A percentile compares a stretch with the other conserved stretches of the same genome.
phyloP scores from a whole-genome alignment of 2,797 vertebrate species.

The Coendou prehensilis region DNA sequence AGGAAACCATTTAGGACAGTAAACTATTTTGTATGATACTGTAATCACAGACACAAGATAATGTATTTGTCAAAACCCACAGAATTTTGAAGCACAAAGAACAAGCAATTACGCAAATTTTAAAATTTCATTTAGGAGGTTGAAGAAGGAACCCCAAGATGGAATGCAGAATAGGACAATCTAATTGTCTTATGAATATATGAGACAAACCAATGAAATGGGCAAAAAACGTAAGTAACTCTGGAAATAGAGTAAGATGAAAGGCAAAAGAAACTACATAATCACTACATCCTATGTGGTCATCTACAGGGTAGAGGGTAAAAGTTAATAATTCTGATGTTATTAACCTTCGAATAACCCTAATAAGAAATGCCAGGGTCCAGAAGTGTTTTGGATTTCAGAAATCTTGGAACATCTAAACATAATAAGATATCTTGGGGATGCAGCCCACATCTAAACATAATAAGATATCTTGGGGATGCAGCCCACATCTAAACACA shows the following conservation, averaged over 20 bases:
- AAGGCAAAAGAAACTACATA: not conserved
- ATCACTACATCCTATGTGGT: not conserved
- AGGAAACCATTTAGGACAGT: not conserved
- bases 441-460: not conserved
- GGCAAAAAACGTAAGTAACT: not conserved
- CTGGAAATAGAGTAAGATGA: not conserved
- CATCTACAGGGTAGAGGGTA: not conserved
- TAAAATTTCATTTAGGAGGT: not conserved
- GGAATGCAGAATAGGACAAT: not conserved
- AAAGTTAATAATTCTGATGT: not conserved
- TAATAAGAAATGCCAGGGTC: not conserved
- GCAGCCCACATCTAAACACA: not conserved
- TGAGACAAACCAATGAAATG: slow-evolving; percentile 15
- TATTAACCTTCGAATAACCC: not conserved
- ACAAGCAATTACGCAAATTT: not conserved
- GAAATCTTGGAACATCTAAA: not conserved
- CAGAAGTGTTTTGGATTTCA: not conserved
- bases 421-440: not conserved
- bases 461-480: not conserved
- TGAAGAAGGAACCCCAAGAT: not conserved
- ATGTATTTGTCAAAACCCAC: not conserved
- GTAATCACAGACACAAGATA: not conserved
- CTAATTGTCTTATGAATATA: not conserved
- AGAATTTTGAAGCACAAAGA: not conserved
- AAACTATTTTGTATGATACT: not conserved